Percentiles rank a stretch among this genome's conserved stretches.
phyloP scores from a whole-genome alignment of 2,113 vertebrate species.

The Furnarius figulus region DNA sequence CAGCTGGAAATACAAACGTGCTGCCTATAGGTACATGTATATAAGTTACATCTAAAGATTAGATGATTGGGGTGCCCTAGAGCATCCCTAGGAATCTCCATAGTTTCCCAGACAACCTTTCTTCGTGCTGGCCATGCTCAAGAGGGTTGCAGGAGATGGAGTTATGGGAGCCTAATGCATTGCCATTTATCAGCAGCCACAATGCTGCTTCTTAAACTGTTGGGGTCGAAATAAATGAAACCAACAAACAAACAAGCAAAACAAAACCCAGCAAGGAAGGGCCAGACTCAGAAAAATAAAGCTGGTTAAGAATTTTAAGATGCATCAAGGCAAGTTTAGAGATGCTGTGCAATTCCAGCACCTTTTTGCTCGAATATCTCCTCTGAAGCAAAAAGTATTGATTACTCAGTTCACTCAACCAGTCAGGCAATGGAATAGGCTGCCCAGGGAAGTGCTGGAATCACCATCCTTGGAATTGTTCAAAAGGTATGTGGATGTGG shows the following conservation, averaged over 20 bases:
- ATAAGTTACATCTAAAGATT: not conserved
- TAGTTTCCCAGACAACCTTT: not conserved
- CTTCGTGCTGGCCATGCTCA: not conserved
- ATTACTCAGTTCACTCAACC: not conserved
- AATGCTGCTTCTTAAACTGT: not conserved
- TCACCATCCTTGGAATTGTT: not conserved
- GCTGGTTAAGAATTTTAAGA: not conserved
- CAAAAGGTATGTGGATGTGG: rapidly evolving
- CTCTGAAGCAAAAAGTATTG: rapidly evolving
- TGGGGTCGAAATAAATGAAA: not conserved
- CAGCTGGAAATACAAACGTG: not conserved
- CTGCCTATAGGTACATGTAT: rapidly evolving
- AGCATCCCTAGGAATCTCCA: not conserved
- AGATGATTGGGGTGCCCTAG: not conserved
- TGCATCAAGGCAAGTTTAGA: rapidly evolving
- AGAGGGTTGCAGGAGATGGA: not conserved
- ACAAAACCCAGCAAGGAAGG: not conserved
- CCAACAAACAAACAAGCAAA: not conserved
- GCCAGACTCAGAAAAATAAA: not conserved
- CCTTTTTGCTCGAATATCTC: not conserved
- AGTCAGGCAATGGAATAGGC: not conserved
- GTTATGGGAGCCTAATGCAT: not conserved
- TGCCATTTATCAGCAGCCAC: not conserved
- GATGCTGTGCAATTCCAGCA: not conserved
- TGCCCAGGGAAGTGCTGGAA: not conserved